Evolutionary conservation across 2,113 vertebrate species (phyloP).

Genomic region (Brachirus orientalis): DNA sequence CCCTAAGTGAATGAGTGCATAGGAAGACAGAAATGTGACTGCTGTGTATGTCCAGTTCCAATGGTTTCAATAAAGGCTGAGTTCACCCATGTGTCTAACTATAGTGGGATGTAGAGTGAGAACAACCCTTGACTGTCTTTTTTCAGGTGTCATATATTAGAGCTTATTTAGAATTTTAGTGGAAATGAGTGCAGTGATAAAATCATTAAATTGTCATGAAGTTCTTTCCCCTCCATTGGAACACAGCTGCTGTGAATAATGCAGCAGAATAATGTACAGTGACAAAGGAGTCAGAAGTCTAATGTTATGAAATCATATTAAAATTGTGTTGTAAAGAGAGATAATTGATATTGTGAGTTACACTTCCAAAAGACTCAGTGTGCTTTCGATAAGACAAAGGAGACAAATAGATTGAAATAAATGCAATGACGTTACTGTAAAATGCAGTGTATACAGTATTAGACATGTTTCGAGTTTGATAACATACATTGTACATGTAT

Average conservation of each 20-base stretch:
- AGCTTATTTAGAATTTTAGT: constrained; percentile 8
- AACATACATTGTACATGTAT: no score
- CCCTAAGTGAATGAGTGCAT: no score
- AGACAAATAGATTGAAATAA: not conserved
- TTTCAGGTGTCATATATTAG: not conserved
- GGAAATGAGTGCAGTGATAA: not conserved
- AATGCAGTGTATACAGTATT: no score
- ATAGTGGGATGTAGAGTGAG: not conserved
- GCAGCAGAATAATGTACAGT: not conserved
- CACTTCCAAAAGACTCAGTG: no score
- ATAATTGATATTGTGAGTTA: not conserved
- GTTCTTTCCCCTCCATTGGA: constrained; percentile 15
- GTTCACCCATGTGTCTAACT: not conserved
- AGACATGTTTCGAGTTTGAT: no score
- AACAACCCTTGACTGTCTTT: no score
- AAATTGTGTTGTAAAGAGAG: not conserved
- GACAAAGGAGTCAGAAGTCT: not conserved
- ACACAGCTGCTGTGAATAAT: not conserved
- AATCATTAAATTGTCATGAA: not conserved
- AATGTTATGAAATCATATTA: not conserved
- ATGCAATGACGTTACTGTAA: not conserved
- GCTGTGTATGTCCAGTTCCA: not conserved
- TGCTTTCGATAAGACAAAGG: not conserved
- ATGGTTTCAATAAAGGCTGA: not conserved
- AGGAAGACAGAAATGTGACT: not conserved